Evolutionary conservation across 2,888 invertebrate species (phyloP).

Genomic region (Caenorhabditis uteleia): DNA sequence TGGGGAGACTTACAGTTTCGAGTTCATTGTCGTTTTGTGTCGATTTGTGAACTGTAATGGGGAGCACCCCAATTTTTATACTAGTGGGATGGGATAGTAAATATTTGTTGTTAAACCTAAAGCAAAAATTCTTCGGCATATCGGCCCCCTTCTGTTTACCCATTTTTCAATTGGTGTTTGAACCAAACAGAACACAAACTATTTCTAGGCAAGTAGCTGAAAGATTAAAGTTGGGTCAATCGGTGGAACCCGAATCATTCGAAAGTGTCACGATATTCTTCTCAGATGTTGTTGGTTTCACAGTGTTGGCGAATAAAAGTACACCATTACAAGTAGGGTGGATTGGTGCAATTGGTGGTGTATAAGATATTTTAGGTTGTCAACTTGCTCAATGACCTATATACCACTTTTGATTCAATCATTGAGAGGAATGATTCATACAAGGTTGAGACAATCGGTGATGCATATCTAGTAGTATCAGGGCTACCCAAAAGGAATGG

Average conservation of each 20-base stretch:
- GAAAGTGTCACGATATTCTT: conserved; percentile 63
- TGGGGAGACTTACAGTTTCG: conserved; percentile 29
- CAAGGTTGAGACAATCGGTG: conserved; percentile 61
- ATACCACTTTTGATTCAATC: conserved; percentile 64
- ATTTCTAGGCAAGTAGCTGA: conserved; percentile 65
- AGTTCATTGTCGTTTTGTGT: conserved; percentile 25
- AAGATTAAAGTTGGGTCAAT: conserved; percentile 62
- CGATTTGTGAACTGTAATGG: too few relatives aligned
- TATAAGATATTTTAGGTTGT: conserved; percentile 60
- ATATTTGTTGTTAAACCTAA: too few relatives aligned
- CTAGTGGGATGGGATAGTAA: conserved; percentile 13
- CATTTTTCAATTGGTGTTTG: too few relatives aligned
- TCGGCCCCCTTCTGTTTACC: too few relatives aligned
- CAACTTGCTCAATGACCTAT: conserved; percentile 65
- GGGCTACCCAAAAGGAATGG: conserved; percentile 51
- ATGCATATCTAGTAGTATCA: conserved; percentile 48
- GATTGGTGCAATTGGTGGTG: too few relatives aligned
- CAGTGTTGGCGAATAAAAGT: conserved; percentile 56
- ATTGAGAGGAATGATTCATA: conserved; percentile 66
- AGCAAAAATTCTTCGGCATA: too few relatives aligned
- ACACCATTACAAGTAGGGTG: conserved; percentile 61
- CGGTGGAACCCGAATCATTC: conserved; percentile 60
- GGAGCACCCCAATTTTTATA: too few relatives aligned
- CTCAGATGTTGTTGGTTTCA: conserved; percentile 63
- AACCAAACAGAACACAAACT: neutral